Conservation (phyloP, 2,113 vertebrate species). For the Channa maculata region DNA sequence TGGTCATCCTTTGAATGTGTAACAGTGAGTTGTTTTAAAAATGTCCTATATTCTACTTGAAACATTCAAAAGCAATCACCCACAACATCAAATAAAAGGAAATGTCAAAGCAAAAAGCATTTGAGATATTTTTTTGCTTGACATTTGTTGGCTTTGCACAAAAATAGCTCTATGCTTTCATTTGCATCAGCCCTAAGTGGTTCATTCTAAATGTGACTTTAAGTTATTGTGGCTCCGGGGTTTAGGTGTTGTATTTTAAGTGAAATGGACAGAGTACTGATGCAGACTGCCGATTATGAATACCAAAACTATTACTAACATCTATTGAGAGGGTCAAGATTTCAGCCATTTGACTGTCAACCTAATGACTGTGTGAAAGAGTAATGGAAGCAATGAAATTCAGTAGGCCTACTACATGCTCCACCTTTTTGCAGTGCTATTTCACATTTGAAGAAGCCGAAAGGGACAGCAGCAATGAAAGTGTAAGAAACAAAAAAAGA, state of each 20-base stretch:
- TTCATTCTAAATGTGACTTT: constrained; percentile 26
- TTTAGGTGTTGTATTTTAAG: constrained; percentile 8
- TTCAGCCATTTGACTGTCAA: constrained; percentile 37
- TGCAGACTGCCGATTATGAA: constrained; percentile 26
- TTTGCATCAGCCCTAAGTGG: constrained; percentile 6
- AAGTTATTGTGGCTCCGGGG: constrained; percentile 10
- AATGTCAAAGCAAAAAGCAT: constrained; percentile 12
- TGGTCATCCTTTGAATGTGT: constrained; percentile 19
- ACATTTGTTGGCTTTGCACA: constrained; percentile 44
- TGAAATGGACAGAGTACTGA: constrained; percentile 17
- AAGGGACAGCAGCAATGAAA: not conserved
- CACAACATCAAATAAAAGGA: constrained; percentile 29
- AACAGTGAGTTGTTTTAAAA: constrained; percentile 26
- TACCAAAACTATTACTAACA: constrained; percentile 36
- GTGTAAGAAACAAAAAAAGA: constrained; percentile 5
- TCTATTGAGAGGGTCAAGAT: constrained; percentile 47
- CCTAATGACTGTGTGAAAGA: constrained; percentile 34
- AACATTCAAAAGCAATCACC: constrained; percentile 52
- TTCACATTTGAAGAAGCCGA: constrained; percentile 49
- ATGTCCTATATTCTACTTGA: constrained; percentile 19
- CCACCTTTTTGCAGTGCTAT: constrained; percentile 21
- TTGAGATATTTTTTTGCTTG: constrained; percentile 36
- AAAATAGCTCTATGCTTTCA: constrained; percentile 55
- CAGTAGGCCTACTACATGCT: not conserved
- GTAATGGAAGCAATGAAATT: constrained; percentile 16